Conservation (phyloP, 2,888 invertebrate species). For the Clunio marinus region DNA sequence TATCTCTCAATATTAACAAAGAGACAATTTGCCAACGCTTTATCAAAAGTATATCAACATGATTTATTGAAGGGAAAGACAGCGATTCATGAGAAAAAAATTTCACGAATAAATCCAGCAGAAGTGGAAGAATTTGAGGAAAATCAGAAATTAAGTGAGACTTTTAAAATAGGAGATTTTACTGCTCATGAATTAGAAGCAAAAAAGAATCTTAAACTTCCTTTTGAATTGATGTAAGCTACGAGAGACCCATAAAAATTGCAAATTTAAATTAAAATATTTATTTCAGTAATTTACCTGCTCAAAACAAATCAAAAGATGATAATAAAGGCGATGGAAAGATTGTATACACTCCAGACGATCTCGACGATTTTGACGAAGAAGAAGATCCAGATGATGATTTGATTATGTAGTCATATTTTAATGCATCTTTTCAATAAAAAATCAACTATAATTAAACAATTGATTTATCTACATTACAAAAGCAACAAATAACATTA, state of each 20-base stretch:
- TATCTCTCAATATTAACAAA: background rate
- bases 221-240: constrained; percentile 5
- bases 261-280: background rate
- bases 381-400: constrained; percentile 11
- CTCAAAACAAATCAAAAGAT: background rate
- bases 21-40: background rate
- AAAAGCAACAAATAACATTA: no score
- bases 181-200: background rate
- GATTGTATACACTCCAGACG: background rate
- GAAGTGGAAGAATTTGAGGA: background rate
- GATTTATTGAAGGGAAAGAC: background rate
- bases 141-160: background rate
- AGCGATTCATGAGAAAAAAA: background rate
- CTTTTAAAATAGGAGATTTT: constrained; percentile 6
- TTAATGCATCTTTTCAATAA: background rate
- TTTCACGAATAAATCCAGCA: background rate
- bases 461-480: no score
- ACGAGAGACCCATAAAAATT: background rate
- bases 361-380: constrained; percentile 9
- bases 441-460: background rate
- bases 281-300: background rate
- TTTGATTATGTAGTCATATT: background rate
- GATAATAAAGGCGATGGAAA: background rate
- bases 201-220: background rate
- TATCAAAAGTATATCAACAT: background rate